Evolutionary conservation across 2,888 invertebrate genomes (phyloP), one percentile per base, ranked within the genome.

Genomic region (Candidula unifasciata): DNA sequence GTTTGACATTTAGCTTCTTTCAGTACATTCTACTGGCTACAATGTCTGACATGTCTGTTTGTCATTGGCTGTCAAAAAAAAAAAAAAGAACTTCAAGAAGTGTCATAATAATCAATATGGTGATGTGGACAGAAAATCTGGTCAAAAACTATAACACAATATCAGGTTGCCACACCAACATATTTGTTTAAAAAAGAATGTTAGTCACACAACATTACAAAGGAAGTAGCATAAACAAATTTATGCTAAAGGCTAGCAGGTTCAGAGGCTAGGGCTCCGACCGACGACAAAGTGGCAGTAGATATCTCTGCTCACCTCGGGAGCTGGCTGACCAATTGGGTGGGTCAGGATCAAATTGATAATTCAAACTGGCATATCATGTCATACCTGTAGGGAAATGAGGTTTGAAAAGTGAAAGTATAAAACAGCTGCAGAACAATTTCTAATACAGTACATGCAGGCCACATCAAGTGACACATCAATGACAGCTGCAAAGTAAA

Each of bases 181-280:
- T 13, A 5, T n/a, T 44, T 44, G 44, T 44, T 44, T 44, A 44
- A 6, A n/a, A 44, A 73, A 73, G 73, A 44, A n/a, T 73, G 73
- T 73, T 52, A 73, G 73, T 44, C 73, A 73, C 73, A 52, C 52
- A n/a, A 18, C 5, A 13, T n/a, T 44, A 73, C 73, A 73, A 73
- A n/a, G 37, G 73, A n/a, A n/a, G 6, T n/a, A 73, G 73, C 44
- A 73, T 37, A 35, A 35, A 35, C 8, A 37, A 35, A 52, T 73
- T n/a, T 73, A 73, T 73, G 73, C 73, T 73, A 44, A 44, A 13
- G 3, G n/a, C 52, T 73, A n/a, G 73, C 73, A 73, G 73, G 44
- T 73, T 73, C 73, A 24, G 37, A 44, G n/a, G 73, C 24, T 16
- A 27, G 10, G 73, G 44, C 73, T 52, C 44, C 44, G 73, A 73